Evolutionary conservation across 2,797 vertebrate genomes (phyloP), one percentile per base, ranked within the genome.

Genomic region (Botia almorhae): DNA sequence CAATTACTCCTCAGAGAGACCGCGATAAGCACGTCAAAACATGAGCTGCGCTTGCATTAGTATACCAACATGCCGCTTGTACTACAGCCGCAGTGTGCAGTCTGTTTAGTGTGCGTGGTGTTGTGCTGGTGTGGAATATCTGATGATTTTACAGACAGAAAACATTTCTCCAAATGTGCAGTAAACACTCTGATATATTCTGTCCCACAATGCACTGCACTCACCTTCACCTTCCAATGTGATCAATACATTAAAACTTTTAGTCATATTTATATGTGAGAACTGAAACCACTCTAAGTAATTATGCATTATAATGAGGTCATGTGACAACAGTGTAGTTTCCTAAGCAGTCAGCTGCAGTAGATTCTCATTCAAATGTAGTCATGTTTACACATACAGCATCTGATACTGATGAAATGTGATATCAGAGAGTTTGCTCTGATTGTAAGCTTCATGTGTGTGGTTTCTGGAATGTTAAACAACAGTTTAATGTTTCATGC

Each of bases 1-100:
- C 72, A 55, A 58, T 55, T 85, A 69, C 58, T 43, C 55, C 48
- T 61, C 21, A 19, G 11, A 81, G 55, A 80, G 26, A 65, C 19
- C n/a, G 33, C 4, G 33, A 33, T 33, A 5, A 33, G 4, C 33
- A 33, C 33, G 4, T 33, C 4, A 2, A 33, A 23, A 12, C n/a
- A 68, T 13, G 53, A 56, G 69, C 16, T 33, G 33, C 33, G 33
- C 4, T 33, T 33, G 33, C 33, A 21, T 60, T 23, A 23, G 53
- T 19, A 21, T 43, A 5, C n/a, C 16, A 43, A 17, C n/a, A 17
- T 7, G 13, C 29, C 7, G 11, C n/a, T 26, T 71, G 12, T 39
- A 73, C 33, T 58, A n/a, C 51, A 13, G 21, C 33, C 4, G 33
- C 33, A 33, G 33, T 33, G 33, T 60, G 8, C 4, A 55, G 70